Evolutionary conservation across 2,888 invertebrate genomes (phyloP).

Genomic region (Nemapogon koenigi): DNA sequence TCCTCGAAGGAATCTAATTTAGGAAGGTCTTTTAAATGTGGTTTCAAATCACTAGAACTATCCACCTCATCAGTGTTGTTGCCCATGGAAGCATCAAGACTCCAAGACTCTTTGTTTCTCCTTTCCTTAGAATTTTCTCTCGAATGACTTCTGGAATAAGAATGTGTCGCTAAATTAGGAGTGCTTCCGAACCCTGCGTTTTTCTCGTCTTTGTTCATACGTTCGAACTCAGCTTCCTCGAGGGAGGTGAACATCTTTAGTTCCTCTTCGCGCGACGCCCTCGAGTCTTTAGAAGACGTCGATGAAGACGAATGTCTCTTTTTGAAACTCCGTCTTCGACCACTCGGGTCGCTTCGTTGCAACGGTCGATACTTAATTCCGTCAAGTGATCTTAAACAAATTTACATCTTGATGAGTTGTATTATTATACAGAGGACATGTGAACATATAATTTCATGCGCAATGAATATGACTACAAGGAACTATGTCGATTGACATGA

Average conservation of each 20-base stretch:
- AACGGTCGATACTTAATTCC: conserved; percentile 69
- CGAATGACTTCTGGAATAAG: conserved; percentile 62
- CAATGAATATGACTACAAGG: background rate
- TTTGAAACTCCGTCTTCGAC: conserved; percentile 65
- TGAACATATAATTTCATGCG: conserved; percentile 29
- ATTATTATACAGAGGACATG: conserved; percentile 42
- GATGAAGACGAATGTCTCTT: conserved; percentile 65
- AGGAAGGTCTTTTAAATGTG: conserved; percentile 32
- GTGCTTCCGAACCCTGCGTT: conserved; percentile 40
- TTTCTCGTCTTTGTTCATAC: conserved; percentile 32
- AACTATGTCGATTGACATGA: background rate
- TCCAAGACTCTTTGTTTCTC: conserved; percentile 35
- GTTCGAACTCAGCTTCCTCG: conserved; percentile 66
- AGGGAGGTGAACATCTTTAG: conserved; percentile 69
- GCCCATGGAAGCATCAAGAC: conserved; percentile 30
- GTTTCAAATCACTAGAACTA: conserved; percentile 20
- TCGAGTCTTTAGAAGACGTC: conserved; percentile 66
- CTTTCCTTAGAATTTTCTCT: conserved; percentile 41
- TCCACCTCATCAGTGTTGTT: conserved; percentile 28
- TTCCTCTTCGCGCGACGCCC: conserved; percentile 69
- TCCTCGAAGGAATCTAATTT: conserved; percentile 52
- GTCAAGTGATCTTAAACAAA: conserved; percentile 69
- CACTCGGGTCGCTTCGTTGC: conserved; percentile 68
- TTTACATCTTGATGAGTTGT: conserved; percentile 41
- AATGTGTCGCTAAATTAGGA: conserved; percentile 57